Percentiles rank a stretch among this genome's conserved stretches.
Conservation (phyloP, 2,113 vertebrate genomes). For the Peromyscus maniculatus region DNA sequence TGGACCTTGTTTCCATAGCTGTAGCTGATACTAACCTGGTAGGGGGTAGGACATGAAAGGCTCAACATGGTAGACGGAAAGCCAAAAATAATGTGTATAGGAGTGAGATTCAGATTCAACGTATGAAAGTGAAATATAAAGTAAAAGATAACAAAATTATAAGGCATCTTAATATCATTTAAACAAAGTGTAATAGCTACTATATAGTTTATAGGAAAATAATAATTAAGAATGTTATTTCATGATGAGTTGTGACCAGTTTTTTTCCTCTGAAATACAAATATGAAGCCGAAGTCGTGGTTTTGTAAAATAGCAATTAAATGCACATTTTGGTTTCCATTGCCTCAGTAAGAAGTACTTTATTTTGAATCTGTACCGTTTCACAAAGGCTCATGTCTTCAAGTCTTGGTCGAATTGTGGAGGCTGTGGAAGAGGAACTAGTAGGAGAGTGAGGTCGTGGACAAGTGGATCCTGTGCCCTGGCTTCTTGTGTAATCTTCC, state of each 20-base stretch:
- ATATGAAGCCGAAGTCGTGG: neutral
- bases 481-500: neutral
- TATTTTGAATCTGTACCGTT: neutral
- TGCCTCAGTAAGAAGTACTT: neutral
- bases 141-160: neutral
- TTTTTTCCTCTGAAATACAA: conserved; percentile 17
- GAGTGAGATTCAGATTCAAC: conserved; percentile 13
- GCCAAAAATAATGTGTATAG: neutral
- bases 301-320: conserved; percentile 11
- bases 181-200: neutral
- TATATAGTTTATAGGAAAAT: neutral
- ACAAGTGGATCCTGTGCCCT: neutral
- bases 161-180: neutral
- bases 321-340: neutral
- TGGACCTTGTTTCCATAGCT: neutral
- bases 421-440: neutral
- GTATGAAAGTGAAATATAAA: neutral
- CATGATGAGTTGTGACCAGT: neutral
- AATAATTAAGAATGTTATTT: neutral
- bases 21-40: neutral
- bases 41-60: neutral
- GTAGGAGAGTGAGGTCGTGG: neutral
- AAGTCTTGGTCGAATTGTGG: neutral
- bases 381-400: neutral
- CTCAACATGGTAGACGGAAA: neutral